phyloP scores from a whole-genome alignment of 2,113 vertebrate genomes.

The Serilophus lunatus region DNA sequence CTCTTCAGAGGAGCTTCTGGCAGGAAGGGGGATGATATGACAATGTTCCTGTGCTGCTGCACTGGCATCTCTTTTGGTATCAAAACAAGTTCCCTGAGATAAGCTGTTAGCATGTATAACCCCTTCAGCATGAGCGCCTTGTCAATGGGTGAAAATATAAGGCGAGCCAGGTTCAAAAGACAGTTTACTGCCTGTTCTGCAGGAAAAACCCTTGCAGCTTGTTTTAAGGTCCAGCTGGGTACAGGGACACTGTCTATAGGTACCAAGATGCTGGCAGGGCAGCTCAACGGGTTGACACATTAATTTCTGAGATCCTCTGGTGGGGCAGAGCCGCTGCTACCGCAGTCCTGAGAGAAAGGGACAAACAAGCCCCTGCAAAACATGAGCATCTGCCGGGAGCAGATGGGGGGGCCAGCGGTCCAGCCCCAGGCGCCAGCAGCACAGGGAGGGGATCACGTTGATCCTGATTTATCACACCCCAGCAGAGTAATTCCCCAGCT shows the following conservation, averaged over 20 bases:
- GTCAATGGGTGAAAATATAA: not conserved
- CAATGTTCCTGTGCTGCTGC: not conserved
- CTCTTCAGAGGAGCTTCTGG: not conserved
- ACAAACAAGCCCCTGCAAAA: slow-evolving; percentile 59
- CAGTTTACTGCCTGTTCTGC: not conserved
- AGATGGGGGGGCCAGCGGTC: not conserved
- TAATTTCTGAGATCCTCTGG: not conserved
- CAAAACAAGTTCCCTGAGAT: not conserved
- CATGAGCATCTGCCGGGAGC: slow-evolving; percentile 48
- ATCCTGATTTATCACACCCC: slow-evolving; percentile 66
- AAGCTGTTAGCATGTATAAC: not conserved
- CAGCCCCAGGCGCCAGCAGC: slow-evolving; percentile 3
- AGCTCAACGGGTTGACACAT: accelerated
- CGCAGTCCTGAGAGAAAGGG: not conserved
- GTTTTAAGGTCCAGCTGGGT: not conserved
- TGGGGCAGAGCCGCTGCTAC: not conserved
- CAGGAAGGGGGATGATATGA: not conserved
- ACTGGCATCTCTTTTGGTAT: not conserved
- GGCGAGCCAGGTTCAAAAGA: not conserved
- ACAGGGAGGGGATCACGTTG: not conserved
- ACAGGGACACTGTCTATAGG: not conserved
- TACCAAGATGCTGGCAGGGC: accelerated
- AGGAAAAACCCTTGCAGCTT: not conserved
- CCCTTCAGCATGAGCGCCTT: not conserved
- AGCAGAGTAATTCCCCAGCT: slow-evolving; percentile 31